phyloP scores from a whole-genome alignment of 2,113 vertebrate species.

The Ginglymostoma cirratum region DNA sequence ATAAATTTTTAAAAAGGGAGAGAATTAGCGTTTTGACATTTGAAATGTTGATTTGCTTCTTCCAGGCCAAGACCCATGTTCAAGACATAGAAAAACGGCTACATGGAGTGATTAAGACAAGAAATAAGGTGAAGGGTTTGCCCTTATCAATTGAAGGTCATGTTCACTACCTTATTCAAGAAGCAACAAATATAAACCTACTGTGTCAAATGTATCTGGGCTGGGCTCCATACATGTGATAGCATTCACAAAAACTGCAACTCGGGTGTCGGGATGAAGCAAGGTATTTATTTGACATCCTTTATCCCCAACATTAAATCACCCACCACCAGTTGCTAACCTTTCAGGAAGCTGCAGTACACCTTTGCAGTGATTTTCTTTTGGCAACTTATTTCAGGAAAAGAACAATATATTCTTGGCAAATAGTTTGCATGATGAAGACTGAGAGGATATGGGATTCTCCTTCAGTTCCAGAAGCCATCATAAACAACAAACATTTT shows the following conservation, averaged over 20 bases:
- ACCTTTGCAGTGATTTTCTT: neutral
- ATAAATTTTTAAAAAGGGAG: neutral
- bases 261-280: neutral
- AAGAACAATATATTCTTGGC: neutral
- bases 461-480: neutral
- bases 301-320: neutral
- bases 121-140: constrained; percentile 87
- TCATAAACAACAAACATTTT: neutral
- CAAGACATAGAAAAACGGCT: constrained; percentile 91
- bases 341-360: neutral
- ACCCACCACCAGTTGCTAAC: neutral
- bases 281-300: neutral
- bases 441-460: neutral
- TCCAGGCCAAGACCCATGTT: constrained; percentile 92
- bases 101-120: constrained; percentile 90
- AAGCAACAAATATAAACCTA: constrained; percentile 84
- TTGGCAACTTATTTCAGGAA: neutral
- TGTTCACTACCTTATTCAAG: constrained; percentile 93
- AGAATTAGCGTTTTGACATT: neutral
- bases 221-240: constrained; percentile 90
- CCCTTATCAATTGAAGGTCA: constrained; percentile 96
- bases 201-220: constrained; percentile 96
- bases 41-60: constrained; percentile 32
- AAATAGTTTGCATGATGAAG: neutral
- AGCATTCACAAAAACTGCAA: neutral